phyloP scores from a whole-genome alignment of 2,888 invertebrate species.

The Epinotia ramella region DNA sequence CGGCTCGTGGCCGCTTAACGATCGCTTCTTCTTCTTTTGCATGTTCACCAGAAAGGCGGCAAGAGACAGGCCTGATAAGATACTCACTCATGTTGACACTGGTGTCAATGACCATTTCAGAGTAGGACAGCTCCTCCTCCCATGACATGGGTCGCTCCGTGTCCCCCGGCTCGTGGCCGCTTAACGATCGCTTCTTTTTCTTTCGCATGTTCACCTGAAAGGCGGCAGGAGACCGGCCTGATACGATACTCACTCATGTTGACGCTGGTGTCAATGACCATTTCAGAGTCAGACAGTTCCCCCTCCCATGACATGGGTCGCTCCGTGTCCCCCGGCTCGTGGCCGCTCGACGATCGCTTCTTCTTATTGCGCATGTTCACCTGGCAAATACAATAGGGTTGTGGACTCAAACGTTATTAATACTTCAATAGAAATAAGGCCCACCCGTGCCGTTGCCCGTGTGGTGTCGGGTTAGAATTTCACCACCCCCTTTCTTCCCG shows the following conservation, averaged over 20 bases:
- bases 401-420: no score
- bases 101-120: constrained; percentile 87
- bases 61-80: no score
- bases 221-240: no score
- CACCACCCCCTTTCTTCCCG: no score
- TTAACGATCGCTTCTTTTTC: constrained; percentile 86
- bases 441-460: no score
- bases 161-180: constrained; percentile 74
- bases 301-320: constrained; percentile 98
- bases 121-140: constrained; percentile 96
- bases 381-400: constrained; percentile 57
- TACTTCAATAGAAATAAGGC: no score
- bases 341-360: constrained; percentile 83
- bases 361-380: constrained; percentile 89
- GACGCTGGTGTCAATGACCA: constrained; percentile 80
- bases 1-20: constrained; percentile 78
- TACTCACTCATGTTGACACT: constrained; percentile 72
- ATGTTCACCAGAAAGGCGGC: constrained; percentile 79
- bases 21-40: constrained; percentile 87
- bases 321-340: constrained; percentile 74
- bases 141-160: constrained; percentile 94
- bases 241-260: constrained; percentile 66
- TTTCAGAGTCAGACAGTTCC: constrained; percentile 94
- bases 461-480: no score
- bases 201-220: constrained; percentile 87